A percentile compares a stretch with the other conserved stretches of the same genome.
These are phyloP conservation scores for Drosophila saltans DNA, from an alignment of 1,140 invertebrate genomes.

Conservation along the genomic window DNA sequence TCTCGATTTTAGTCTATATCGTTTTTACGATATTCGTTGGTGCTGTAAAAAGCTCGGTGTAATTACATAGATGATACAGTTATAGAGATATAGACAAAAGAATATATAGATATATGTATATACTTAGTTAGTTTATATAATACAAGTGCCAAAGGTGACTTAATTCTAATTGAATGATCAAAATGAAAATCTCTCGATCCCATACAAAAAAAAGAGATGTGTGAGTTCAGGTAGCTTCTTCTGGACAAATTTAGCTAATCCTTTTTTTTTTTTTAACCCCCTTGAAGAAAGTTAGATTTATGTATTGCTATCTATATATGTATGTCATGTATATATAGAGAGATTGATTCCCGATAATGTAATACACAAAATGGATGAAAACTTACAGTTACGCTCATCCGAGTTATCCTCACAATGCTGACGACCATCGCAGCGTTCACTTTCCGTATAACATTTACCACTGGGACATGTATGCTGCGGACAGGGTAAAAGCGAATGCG, in stretches of 20 bases:
- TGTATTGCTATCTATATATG: no score
- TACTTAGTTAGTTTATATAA: no score
- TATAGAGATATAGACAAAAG: slow-evolving; percentile 9
- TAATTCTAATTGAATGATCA: no score
- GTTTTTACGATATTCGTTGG: background rate
- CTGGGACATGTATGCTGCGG: slow-evolving; percentile 75
- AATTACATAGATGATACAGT: slow-evolving; percentile 1
- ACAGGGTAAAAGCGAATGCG: slow-evolving; percentile 49
- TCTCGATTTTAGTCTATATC: no score
- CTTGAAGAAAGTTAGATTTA: no score
- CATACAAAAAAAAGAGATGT: no score
- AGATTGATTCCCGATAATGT: background rate
- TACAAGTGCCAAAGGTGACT: no score
- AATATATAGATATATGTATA: background rate
- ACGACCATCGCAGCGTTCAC: slow-evolving; percentile 85
- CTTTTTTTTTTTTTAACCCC: no score
- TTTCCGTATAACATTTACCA: slow-evolving; percentile 71
- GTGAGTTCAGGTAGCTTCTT: no score
- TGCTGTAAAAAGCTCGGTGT: slow-evolving; percentile 17
- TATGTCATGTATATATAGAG: no score
- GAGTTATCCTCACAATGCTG: slow-evolving; percentile 86
- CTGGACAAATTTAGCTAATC: no score
- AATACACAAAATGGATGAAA: slow-evolving; percentile 27
- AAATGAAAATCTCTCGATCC: no score
- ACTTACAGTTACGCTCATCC: slow-evolving; percentile 87